Percentiles rank a stretch among this genome's conserved stretches.
Conservation (phyloP, 53 echinoderm and acorn worm genomes). For the Paracentrotus lividus region DNA sequence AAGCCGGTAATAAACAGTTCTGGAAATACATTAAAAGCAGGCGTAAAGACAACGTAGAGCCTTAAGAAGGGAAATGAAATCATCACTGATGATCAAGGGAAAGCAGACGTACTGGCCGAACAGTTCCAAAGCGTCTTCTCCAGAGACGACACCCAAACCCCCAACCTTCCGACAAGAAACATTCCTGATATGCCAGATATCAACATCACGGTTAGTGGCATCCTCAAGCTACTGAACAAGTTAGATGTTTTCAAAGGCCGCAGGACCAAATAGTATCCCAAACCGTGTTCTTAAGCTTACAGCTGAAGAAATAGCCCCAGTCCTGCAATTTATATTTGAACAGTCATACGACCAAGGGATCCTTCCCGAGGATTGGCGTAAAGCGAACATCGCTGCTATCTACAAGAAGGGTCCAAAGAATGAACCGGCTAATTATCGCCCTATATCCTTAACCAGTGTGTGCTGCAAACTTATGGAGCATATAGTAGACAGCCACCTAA, state of each 20-base stretch:
- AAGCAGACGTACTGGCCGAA: slow-evolving; percentile 67
- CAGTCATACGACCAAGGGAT: slow-evolving; percentile 15
- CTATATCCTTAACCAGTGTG: slow-evolving; percentile 12
- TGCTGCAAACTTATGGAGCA: background rate
- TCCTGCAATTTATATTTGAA: background rate
- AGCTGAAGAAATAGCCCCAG: slow-evolving; percentile 19
- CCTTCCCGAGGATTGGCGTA: slow-evolving; percentile 45
- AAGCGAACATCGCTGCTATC: slow-evolving; percentile 24
- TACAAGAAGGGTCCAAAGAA: slow-evolving; percentile 13
- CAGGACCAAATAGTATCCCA: slow-evolving; percentile 12
- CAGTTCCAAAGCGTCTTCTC: slow-evolving; percentile 70
- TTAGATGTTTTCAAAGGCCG: slow-evolving; percentile 40
- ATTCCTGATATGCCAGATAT: slow-evolving; percentile 58
- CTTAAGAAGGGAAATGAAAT: slow-evolving; percentile 51
- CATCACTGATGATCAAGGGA: slow-evolving; percentile 68
- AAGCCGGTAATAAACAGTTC: slow-evolving; percentile 40
- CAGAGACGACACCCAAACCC: background rate
- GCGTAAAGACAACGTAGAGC: slow-evolving; percentile 63
- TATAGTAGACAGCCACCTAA: too few species aligned
- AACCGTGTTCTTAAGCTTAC: slow-evolving; percentile 10
- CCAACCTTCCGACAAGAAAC: slow-evolving; percentile 24
- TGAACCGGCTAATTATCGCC: slow-evolving; percentile 4
- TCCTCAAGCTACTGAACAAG: slow-evolving; percentile 14
- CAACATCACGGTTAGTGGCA: background rate
- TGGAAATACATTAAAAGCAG: slow-evolving; percentile 71